phyloP scores from a whole-genome alignment of 2,797 vertebrate genomes.

The Premnoplex brunnescens region DNA sequence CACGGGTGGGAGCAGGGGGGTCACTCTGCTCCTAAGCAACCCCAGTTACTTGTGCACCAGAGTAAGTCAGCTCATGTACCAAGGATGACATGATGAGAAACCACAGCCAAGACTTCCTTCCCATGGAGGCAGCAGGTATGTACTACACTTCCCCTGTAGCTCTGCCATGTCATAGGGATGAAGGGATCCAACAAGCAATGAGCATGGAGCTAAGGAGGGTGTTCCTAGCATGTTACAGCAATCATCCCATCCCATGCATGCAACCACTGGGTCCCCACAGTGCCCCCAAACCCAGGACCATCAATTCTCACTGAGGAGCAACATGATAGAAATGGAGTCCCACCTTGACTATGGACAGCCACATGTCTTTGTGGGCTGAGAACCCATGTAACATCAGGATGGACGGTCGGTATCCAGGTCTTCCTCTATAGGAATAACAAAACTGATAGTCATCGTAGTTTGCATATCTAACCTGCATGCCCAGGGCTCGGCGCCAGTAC shows the following conservation, averaged over 20 bases:
- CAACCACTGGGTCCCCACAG: rapidly evolving
- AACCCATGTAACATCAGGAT: slow-evolving; percentile 94
- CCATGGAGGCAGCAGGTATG: neutral
- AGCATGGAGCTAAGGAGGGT: neutral
- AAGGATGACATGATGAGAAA: neutral
- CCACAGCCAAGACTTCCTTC: neutral
- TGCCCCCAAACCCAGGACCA: neutral
- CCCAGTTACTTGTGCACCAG: neutral
- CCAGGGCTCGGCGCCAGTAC: slow-evolving; percentile 87
- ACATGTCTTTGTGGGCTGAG: slow-evolving; percentile 94
- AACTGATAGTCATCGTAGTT: slow-evolving; percentile 85
- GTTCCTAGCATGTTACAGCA: neutral
- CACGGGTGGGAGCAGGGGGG: rapidly evolving
- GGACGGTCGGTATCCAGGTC: slow-evolving; percentile 80
- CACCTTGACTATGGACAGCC: slow-evolving; percentile 90
- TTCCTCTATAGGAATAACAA: slow-evolving; percentile 88
- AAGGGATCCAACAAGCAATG: neutral
- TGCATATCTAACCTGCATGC: slow-evolving; percentile 82
- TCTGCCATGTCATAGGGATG: neutral
- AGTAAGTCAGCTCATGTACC: neutral
- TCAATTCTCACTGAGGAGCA: neutral
- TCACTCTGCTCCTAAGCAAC: neutral
- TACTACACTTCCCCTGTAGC: neutral
- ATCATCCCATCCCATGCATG: neutral
- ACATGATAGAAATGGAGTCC: neutral